These are phyloP conservation scores for Drosophila paramelanica DNA, from an alignment of 2,888 invertebrate species.

Conservation along the genomic window DNA sequence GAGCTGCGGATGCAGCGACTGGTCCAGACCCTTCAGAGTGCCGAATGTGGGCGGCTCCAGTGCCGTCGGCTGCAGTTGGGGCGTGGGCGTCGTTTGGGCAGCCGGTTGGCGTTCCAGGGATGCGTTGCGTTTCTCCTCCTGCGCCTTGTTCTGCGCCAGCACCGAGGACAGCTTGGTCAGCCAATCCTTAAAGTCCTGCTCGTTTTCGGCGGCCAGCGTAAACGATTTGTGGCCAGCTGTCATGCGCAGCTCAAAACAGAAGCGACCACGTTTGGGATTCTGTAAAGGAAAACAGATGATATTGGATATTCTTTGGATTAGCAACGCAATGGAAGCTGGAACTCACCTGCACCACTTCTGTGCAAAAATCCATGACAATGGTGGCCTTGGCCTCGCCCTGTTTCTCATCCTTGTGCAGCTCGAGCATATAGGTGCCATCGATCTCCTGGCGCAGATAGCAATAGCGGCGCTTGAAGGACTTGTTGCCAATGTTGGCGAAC, in stretches of 20 bases:
- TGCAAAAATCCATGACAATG: constrained; percentile 97
- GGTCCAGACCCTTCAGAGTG: constrained; percentile 94
- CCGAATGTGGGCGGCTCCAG: constrained; percentile 89
- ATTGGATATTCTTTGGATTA: no score
- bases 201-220: constrained; percentile 94
- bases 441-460: constrained; percentile 95
- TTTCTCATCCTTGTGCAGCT: constrained; percentile 96
- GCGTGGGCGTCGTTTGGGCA: constrained; percentile 79
- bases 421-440: constrained; percentile 95
- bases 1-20: constrained; percentile 96
- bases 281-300: constrained; percentile 66
- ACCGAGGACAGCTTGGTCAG: constrained; percentile 92
- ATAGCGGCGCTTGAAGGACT: constrained; percentile 95
- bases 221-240: constrained; percentile 93
- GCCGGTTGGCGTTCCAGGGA: constrained; percentile 88
- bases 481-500: constrained; percentile 95
- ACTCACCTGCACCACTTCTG: constrained; percentile 92
- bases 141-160: constrained; percentile 92
- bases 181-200: constrained; percentile 93
- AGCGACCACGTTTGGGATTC: constrained; percentile 94
- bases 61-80: constrained; percentile 77
- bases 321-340: rapidly evolving
- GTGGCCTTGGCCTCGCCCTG: constrained; percentile 96
- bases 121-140: constrained; percentile 91
- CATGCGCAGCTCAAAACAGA: constrained; percentile 95